These are phyloP conservation scores for Seriola quinqueradiata DNA, from an alignment of 2,113 vertebrate genomes.

Conservation along the genomic window DNA sequence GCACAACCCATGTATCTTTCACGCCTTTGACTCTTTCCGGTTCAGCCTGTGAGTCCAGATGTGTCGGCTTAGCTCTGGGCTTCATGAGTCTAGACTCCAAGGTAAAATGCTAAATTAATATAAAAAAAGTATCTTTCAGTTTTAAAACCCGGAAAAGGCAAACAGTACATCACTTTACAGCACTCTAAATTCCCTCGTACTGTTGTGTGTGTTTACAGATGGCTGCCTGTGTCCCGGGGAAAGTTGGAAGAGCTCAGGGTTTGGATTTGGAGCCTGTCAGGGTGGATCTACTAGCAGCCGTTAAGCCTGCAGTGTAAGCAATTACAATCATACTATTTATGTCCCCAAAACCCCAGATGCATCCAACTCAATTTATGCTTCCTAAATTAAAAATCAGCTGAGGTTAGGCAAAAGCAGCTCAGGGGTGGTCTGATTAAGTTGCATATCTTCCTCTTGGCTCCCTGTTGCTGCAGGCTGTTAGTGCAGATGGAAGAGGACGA, in stretches of 20 bases:
- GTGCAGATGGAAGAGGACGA: conserved; percentile 86
- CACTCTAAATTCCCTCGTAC: not conserved
- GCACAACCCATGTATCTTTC: conserved; percentile 87
- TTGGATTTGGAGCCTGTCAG: conserved; percentile 83
- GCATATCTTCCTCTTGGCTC: conserved; percentile 49
- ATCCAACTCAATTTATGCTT: conserved; percentile 55
- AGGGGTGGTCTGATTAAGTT: conserved; percentile 56
- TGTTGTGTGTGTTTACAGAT: conserved; percentile 74
- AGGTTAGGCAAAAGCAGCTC: conserved; percentile 45
- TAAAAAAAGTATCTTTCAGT: not conserved
- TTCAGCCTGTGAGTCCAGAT: conserved; percentile 71
- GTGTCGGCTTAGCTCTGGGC: conserved; percentile 85
- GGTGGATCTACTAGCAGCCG: conserved; percentile 82
- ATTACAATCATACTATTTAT: conserved; percentile 55
- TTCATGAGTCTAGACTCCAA: conserved; percentile 90
- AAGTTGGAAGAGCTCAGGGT: conserved; percentile 82
- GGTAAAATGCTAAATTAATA: conserved; percentile 78
- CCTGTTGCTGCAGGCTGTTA: conserved; percentile 81
- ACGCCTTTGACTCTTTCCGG: conserved; percentile 84
- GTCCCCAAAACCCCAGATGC: conserved; percentile 14
- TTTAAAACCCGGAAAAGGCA: not conserved
- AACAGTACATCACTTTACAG: not conserved
- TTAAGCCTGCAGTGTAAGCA: conserved; percentile 87
- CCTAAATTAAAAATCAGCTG: conserved; percentile 62
- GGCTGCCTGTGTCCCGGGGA: conserved; percentile 78